Evolutionary conservation across 2,888 invertebrate genomes (phyloP), one percentile per base, ranked within the genome.

Genomic region (Mystacides longicornis): DNA sequence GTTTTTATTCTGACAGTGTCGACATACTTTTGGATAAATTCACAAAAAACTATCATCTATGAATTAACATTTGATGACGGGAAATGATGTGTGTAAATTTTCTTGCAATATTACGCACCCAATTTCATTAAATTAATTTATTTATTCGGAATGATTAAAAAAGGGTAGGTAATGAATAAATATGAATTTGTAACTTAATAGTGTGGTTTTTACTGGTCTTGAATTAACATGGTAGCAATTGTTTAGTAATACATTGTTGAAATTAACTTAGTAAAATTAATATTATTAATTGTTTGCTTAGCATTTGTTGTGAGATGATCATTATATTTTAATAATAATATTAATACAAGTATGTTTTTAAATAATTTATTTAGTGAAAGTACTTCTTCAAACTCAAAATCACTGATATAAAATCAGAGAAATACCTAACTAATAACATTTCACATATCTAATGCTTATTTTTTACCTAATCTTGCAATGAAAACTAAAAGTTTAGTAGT

Each of bases 271-370:
- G 5, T 37, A 37, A 3, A 37, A 37, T 16, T 37, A 3, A 4
- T 37, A 52, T 52, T 47, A 21, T n/a, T 45, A 65, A 5, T 7
- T 11, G 27, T 27, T 20, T 48, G 68, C 71, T 73, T 72, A 72
- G 64, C 74, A 77, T 77, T 77, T 77, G 77, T 77, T 77, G 77
- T 77, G 77, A 77, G 77, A 77, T 73, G 54, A 42, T 54, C 49
- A 54, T 50, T 52, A 45, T 52, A 58, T 45, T 52, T 20, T 23
- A 18, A 23, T 52, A 52, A 42, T 33, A 14, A 7, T 37, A 27
- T 14, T 45, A 27, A 3, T 37, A 14, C 16, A 37, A 37, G 16
- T 37, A 37, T 37, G 3, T 27, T 37, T n/a, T 37, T 37, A 37
- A 37, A n/a, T n/a, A n/a, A n/a, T n/a, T n/a, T n/a, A n/a, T n/a